phyloP scores from a whole-genome alignment of 2,888 invertebrate species.

The Caenorhabditis panamensis region DNA sequence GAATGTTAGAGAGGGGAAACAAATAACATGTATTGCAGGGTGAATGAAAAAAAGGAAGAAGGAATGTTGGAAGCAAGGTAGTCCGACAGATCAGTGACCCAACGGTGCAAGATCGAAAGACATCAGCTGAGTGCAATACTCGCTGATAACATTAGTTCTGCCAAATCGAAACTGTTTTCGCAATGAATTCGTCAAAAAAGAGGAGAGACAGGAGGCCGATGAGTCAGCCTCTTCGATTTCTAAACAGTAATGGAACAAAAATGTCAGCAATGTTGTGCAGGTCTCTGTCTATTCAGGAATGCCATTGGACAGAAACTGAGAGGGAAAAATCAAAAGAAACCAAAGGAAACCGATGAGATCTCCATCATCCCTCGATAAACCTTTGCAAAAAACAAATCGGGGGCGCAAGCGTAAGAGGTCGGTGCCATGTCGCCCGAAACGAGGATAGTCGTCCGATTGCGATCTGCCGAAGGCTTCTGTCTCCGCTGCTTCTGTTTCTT shows the following conservation, averaged over 20 bases:
- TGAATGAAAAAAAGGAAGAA: conserved; percentile 13
- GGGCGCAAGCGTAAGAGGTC: conserved; percentile 32
- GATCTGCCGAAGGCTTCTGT: conserved; percentile 28
- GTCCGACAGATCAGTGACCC: too few species aligned
- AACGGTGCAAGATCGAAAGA: too few species aligned
- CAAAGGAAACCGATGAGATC: conserved; percentile 33
- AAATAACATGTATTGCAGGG: conserved; percentile 27
- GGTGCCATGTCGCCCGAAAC: conserved; percentile 39
- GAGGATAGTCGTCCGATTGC: conserved; percentile 41
- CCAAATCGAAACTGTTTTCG: too few species aligned
- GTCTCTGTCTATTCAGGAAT: too few species aligned
- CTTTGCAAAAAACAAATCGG: conserved; percentile 39
- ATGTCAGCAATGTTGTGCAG: conserved; percentile 10
- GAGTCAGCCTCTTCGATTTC: too few species aligned
- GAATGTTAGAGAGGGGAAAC: conserved; percentile 10
- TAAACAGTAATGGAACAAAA: too few species aligned
- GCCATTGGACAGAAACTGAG: not conserved
- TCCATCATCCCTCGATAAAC: conserved; percentile 22
- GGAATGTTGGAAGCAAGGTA: not conserved
- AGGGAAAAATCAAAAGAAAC: not conserved
- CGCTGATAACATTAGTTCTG: too few species aligned
- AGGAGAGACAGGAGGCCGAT: too few species aligned
- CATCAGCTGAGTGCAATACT: too few species aligned
- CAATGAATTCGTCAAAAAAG: too few species aligned
- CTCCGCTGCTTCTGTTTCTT: conserved; percentile 13